Evolutionary conservation across 2,888 invertebrate species (phyloP), one percentile per base, ranked within the genome.

Genomic region (Tachina grossa): DNA sequence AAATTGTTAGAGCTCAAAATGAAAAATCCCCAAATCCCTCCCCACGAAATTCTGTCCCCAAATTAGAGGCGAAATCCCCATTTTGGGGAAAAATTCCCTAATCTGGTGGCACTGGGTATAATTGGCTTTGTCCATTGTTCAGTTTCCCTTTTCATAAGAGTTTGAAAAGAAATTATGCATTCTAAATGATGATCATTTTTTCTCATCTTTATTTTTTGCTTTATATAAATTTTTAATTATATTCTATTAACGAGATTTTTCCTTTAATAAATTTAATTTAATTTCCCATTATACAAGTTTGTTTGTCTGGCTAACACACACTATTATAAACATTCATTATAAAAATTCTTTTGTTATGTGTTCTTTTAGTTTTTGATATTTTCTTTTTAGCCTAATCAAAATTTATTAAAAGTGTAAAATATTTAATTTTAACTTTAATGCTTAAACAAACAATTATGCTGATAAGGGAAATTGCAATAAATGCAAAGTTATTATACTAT

Each of bases 361-460:
- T 76, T 66, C 59, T 59, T 39, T 59, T 22, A 39, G 19, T n/a
- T 41, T 45, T 65, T 39, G 45, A 3, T 41, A 16, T 10, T 57
- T 41, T 16, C 22, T 16, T 43, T 41, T 19, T 43, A 5, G 6
- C 11, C 11, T 91, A 90, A 90, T 90, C 90, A 90, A 90, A 90
- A 89, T 90, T 90, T 89, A 77, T 65, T 83, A 83, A 74, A 77
- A 83, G 74, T 82, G 72, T 79, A 83, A 79, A 85, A 85, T 85
- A 79, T 83, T 66, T 61, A 85, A 79, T 85, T 85, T 85, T 57
- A 57, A 79, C 79, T 71, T 75, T 53, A 65, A 59, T 72, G 76
- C 76, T 72, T 22, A 55, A 68, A 57, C 43, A 63, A 82, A 65
- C 45, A 85, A 68, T 55, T 13, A 31, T 41, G 14, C 8, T 68